Percentiles rank a stretch among this genome's conserved stretches.
Evolutionary conservation across 2,113 vertebrate species (phyloP).

Genomic region (Promerops cafer): DNA sequence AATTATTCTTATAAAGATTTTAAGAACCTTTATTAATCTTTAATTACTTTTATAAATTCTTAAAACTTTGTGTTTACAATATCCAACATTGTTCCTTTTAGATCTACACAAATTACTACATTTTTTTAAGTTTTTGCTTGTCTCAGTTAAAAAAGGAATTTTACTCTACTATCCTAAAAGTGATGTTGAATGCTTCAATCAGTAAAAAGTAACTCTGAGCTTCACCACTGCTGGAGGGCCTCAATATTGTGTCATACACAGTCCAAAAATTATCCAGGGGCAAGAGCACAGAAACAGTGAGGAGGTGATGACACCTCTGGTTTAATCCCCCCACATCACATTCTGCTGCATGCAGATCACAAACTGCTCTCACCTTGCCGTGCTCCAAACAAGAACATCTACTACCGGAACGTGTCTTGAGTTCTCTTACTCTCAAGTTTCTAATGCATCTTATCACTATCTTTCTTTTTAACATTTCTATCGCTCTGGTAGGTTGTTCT

Average conservation of each 20-base stretch:
- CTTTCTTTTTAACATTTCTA: background rate
- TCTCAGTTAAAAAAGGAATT: background rate
- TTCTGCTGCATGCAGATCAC: background rate
- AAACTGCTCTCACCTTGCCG: background rate
- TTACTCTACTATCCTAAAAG: background rate
- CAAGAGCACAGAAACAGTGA: background rate
- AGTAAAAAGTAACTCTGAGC: background rate
- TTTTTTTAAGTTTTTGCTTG: background rate
- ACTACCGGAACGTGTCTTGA: accelerated
- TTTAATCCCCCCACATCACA: background rate
- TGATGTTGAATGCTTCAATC: background rate
- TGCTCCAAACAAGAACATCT: accelerated
- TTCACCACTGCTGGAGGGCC: background rate
- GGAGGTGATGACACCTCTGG: background rate
- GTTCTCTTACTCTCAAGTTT: background rate
- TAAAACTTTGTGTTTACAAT: background rate
- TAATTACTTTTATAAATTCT: background rate
- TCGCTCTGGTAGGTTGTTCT: background rate
- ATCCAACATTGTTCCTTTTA: background rate
- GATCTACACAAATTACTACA: background rate
- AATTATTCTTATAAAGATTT: background rate
- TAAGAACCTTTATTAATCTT: background rate
- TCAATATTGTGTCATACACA: background rate
- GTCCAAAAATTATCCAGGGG: background rate
- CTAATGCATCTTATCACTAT: background rate